Percentiles rank a stretch among this genome's conserved stretches.
These are phyloP conservation scores for Petromus typicus DNA, from an alignment of 2,113 vertebrate species.

Conservation along the genomic window DNA sequence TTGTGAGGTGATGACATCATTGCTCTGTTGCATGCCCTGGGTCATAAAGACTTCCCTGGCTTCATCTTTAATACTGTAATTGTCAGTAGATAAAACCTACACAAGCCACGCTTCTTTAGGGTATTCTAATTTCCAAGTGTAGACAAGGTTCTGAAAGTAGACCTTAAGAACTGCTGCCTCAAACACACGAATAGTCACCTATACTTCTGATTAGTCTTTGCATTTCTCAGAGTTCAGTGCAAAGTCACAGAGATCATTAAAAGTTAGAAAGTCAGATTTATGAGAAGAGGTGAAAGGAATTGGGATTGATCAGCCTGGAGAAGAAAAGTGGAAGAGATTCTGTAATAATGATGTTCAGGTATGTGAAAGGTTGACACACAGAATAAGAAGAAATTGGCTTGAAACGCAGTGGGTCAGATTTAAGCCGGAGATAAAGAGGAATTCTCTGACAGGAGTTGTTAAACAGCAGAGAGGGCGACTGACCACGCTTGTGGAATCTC, in stretches of 20 bases:
- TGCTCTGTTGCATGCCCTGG: background rate
- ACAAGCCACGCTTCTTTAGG: background rate
- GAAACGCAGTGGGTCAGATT: slow-evolving; percentile 49
- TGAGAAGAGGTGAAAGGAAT: slow-evolving; percentile 20
- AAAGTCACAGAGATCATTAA: slow-evolving; percentile 53
- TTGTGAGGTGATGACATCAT: background rate
- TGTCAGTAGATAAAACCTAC: background rate
- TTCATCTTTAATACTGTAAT: background rate
- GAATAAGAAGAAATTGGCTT: slow-evolving; percentile 58
- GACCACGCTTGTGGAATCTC: slow-evolving; percentile 62
- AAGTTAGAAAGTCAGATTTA: slow-evolving; percentile 55
- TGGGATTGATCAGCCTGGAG: background rate
- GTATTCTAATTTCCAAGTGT: background rate
- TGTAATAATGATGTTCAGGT: slow-evolving; percentile 36
- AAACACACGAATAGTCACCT: background rate
- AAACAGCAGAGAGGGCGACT: slow-evolving; percentile 52
- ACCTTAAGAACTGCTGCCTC: background rate
- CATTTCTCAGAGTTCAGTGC: background rate
- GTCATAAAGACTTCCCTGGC: background rate
- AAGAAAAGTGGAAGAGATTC: background rate
- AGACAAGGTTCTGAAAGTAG: background rate
- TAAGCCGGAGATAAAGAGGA: slow-evolving; percentile 58
- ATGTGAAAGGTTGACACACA: background rate
- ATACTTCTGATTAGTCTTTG: background rate
- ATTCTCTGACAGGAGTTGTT: slow-evolving; percentile 58